Base-by-base conservation (phyloP, 2,797 vertebrate genomes). In the Crypturellus tataupa region DNA sequence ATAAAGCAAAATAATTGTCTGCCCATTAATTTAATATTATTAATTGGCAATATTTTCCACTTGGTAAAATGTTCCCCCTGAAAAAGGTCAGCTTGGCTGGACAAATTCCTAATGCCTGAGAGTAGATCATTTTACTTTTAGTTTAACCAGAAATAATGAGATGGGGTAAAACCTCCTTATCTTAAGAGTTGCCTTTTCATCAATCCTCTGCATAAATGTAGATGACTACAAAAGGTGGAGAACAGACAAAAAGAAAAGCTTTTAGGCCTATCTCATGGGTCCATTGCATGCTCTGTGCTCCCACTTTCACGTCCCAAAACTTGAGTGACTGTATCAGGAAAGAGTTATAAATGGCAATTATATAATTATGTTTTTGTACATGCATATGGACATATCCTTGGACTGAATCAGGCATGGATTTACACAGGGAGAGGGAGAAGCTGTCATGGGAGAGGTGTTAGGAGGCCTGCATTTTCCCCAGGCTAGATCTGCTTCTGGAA, bases 61-160 rank as follows among this genome's bases (percentile, higher is more conserved):
- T 47, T 69, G 62, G 84, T 93, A 90, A 95, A 90, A 95, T 87
- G 55, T 94, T 95, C 90, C 94, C 89, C 23, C 78, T 60, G 49
- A 62, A 56, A 96, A 95, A 93, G 90, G 90, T 96, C 91, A 95
- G 71, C 8, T 82, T 67, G 78, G 27, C 68, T 96, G 91, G 44
- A 84, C 55, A 33, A 29, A 17, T 4, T 93, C 70, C 75, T 80
- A 56, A 58, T 42, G 80, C 46, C 39, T 71, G 71, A 60, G 20
- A 84, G 77, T n/a, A 85, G 80, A 93, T 70, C 83, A 75, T 40
- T 92, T 92, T 91, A 65, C 87, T 80, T 94, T 67, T 40, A 84
- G 1, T 31, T 68, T 79, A 89, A 89, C 62, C 37, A 71, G 77
- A 58, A 75, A 4, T 25, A 19, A 68, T 85, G 85, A 35, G 25